These are phyloP conservation scores for Isurus oxyrinchus DNA, from an alignment of 2,113 vertebrate genomes.

Conservation along the genomic window DNA sequence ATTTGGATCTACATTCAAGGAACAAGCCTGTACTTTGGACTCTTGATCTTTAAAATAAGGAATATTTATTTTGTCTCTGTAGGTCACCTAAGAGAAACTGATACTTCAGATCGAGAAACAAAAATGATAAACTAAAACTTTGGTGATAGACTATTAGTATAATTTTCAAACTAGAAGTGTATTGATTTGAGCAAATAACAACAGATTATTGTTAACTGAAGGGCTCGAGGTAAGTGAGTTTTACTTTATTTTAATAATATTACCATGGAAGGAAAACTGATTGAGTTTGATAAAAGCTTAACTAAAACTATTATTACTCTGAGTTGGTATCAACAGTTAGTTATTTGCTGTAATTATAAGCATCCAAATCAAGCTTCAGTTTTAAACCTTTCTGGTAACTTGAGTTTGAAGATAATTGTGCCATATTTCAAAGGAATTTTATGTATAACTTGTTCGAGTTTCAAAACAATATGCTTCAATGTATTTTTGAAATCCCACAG, in stretches of 20 bases:
- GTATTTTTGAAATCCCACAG: neutral
- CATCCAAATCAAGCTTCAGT: neutral
- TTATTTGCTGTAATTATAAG: neutral
- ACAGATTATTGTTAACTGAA: neutral
- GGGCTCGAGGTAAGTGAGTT: neutral
- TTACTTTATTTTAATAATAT: neutral
- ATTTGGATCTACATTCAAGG: neutral
- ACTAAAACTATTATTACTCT: neutral
- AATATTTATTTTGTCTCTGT: neutral
- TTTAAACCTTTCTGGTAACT: neutral
- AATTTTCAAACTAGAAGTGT: neutral
- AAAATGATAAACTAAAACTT: neutral
- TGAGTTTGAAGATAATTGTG: neutral
- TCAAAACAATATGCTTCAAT: neutral
- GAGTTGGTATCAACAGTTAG: neutral
- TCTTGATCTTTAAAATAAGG: neutral
- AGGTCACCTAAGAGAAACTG: neutral
- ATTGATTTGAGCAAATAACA: neutral
- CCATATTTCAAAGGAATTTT: neutral
- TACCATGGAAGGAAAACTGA: neutral
- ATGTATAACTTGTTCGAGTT: neutral
- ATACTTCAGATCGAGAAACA: neutral
- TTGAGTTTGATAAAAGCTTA: neutral
- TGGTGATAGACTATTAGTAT: neutral
- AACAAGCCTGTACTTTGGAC: neutral